Conservation (phyloP, 2,888 invertebrate species). For the Myopa testacea region DNA sequence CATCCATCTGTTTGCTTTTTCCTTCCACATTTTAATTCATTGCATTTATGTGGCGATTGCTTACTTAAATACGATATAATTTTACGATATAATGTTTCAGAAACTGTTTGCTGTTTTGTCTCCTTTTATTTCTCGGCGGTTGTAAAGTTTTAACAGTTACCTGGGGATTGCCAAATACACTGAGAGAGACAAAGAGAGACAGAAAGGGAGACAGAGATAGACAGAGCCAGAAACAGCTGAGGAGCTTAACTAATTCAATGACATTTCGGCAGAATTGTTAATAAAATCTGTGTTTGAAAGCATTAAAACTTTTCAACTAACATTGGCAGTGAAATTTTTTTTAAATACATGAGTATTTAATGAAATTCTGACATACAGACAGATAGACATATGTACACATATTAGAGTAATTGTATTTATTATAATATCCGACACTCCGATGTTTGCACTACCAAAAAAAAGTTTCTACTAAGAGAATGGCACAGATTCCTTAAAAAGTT, state of each 20-base stretch:
- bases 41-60: conserved; percentile 44
- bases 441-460: no score
- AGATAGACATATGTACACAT: no score
- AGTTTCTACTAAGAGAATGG: no score
- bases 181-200: no score
- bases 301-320: conserved; percentile 21
- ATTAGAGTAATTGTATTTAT: no score
- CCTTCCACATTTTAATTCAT: conserved; percentile 45
- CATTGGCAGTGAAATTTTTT: neutral
- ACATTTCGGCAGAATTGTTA: neutral
- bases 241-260: neutral
- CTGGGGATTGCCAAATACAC: neutral
- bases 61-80: conserved; percentile 50
- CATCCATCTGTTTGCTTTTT: conserved; percentile 20
- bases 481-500: no score
- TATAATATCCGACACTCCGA: no score
- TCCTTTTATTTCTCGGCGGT: neutral
- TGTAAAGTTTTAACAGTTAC: neutral
- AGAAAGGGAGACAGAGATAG: no score
- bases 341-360: neutral
- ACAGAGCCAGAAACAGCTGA: neutral
- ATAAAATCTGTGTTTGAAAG: conserved; percentile 29
- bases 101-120: conserved; percentile 19
- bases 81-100: conserved; percentile 47
- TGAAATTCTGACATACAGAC: no score